Base-by-base conservation (phyloP, 2,797 vertebrate genomes). In the Apodemus agrarius region DNA sequence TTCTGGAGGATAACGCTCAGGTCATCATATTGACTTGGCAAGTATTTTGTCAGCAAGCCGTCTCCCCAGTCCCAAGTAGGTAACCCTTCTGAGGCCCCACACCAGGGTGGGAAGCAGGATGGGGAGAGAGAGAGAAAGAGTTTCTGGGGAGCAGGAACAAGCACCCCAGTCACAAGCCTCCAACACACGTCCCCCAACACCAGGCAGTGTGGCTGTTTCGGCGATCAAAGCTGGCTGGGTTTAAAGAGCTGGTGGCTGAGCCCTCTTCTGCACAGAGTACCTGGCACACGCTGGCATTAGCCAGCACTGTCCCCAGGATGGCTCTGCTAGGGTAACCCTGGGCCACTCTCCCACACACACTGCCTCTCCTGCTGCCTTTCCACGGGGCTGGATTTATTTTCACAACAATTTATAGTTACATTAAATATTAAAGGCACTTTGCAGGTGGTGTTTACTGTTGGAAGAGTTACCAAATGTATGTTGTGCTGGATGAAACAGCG, bases 401-500 rank as follows among this genome's bases (percentile, higher is more conserved):
- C 86, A 87, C 94, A 97, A 97, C 94, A 96, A 93, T 94, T 96
- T 94, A 92, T 37, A 90, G 89, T 96, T 87, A 94, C 85, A 90
- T 96, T 96, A 95, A 97, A 97, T 96, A 96, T 97, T 97, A 97
- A 96, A 95, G 89, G 54, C 52, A 89, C 88, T 96, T 96, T 96
- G 94, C 96, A 98, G 96, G 97, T 98, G 96, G 96, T 96, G 96
- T 97, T 97, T 96, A 97, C 96, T 91, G 90, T 95, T 54, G 46
- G 59, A 92, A 86, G 96, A 97, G 87, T 93, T 93, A 96, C 92
- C 96, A 95, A 94, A 93, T 92, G 84, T 89, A 93, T 65, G 89
- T 6, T 89, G 59, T 67, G 75, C 79, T n/a, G 52, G 57, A 17
- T 49, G 46, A 93, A 96, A 85, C 0, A 29, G 86, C 76, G 59